Evolutionary conservation across 2,113 vertebrate species (phyloP), one percentile per base, ranked within the genome.

Genomic region (Indicator maculatus): DNA sequence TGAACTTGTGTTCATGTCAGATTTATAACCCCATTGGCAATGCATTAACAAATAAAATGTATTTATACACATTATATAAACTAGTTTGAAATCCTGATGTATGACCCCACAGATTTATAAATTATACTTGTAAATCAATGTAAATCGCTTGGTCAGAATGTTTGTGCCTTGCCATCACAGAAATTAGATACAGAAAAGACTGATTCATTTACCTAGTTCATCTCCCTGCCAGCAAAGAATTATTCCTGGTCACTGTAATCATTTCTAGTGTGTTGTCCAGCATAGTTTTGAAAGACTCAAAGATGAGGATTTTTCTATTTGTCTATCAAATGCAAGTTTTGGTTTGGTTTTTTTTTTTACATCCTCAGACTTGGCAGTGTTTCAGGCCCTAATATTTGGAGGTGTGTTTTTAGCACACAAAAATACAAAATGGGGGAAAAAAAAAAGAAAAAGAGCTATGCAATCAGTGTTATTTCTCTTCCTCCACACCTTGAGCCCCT

Each of bases 61-160:
- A 79, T 94, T 95, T 94, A 82, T 77, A 61, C n/a, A 66, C 65
- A 41, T 90, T 86, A 88, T 93, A 86, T 69, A 93, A 93, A 30
- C 47, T 44, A 66, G 81, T 96, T 55, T 0, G 0, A 95, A 94
- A 94, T 88, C 88, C 77, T 94, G 80, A 88, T 90, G 73, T 93
- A 88, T 75, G 85, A 88, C 91, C 83, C 70, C 58, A 72, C 18
- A 66, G 66, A 81, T 96, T 95, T 90, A 84, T 94, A 87, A 88
- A 95, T 95, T 86, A 81, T 61, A 90, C 70, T 91, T 95, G 85
- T 93, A 95, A 95, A 95, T 96, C 79, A 96, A 75, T 92, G 86
- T 58, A 92, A 94, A 90, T 96, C 86, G 72, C 92, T 94, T 83
- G 83, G 88, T 89, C 91, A 91, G 91, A 91, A 55, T 45, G 56